Base-by-base conservation (phyloP, 2,113 vertebrate genomes). In the Archocentrus centrarchus region DNA sequence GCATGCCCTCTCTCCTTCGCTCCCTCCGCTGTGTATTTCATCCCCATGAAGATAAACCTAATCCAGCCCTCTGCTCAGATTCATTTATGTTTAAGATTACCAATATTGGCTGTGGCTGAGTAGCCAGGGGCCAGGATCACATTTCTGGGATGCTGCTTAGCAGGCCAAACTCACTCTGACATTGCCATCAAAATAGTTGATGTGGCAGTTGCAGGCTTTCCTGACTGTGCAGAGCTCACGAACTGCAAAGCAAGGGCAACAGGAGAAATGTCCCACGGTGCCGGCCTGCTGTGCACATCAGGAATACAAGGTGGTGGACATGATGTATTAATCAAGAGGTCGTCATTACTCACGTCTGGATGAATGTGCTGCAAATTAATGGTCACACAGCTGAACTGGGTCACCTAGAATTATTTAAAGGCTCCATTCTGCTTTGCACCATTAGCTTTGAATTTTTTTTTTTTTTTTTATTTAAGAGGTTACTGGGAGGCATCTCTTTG, bases 1-100 rank as follows among this genome's bases (percentile, higher is more conserved):
- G 75, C 7, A 3, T 80, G 84, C 81, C 89, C 88, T 83, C 89
- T 24, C 79, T 60, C 55, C 60, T 78, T 78, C 80, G 1, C 86
- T 88, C 59, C 75, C 66, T 82, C 59, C 10, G 7, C 86, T 88
- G 77, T 78, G 35, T 32, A 50, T 82, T 85, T 87, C 91, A 92
- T 80, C 79, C 86, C 82, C 82, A 58, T 83, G 70, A 88, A 89
- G 87, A 87, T 82, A 86, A 90, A 92, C 76, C 18, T 90, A 91
- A 93, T 91, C 90, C 89, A 58, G 53, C 44, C 14, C 77, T 70
- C 66, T 24, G 86, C 80, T 87, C 80, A 13, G 80, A 84, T 77
- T 92, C 85, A 85, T 91, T 88, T 80, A 59, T 79, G 89, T 89
- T 90, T 89, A 86, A 88, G 84, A 77, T 92, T 84, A 82, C 89